A percentile compares a stretch with the other conserved stretches of the same genome.
Evolutionary conservation across 1,140 invertebrate species (phyloP).

Genomic region (Halesus radiatus): DNA sequence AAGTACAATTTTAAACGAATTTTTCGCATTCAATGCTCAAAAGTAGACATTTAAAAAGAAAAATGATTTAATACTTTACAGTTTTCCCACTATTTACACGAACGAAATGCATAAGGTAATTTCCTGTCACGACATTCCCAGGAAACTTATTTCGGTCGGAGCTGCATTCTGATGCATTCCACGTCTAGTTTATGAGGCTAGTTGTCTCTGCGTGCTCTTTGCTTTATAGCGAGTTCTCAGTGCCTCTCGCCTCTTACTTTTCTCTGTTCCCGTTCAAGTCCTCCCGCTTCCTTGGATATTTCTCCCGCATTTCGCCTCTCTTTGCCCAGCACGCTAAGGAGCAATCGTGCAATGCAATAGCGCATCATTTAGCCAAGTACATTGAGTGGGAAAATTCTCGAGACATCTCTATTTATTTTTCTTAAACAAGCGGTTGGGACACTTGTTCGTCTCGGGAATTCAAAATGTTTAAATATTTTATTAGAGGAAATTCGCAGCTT

Average conservation of each 20-base stretch:
- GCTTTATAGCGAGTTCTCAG: background rate
- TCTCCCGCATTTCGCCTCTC: background rate
- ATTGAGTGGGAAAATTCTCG: conserved; percentile 19
- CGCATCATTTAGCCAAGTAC: conserved; percentile 22
- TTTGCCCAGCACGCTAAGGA: conserved; percentile 11
- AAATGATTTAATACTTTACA: background rate
- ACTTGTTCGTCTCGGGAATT: background rate
- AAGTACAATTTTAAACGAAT: too few relatives aligned
- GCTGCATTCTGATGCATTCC: conserved; percentile 28
- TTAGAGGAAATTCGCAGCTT: background rate
- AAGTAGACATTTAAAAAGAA: background rate
- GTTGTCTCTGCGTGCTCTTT: conserved; percentile 24
- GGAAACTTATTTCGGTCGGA: conserved; percentile 1
- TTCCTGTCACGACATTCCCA: background rate
- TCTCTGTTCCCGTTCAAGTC: too few relatives aligned
- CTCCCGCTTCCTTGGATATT: conserved; percentile 16
- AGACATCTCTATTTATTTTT: background rate
- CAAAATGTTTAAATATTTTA: background rate
- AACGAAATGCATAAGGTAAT: conserved; percentile 3
- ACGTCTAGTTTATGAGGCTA: conserved; percentile 31
- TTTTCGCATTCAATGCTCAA: too few relatives aligned
- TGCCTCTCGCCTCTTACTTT: too few relatives aligned
- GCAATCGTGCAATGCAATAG: conserved; percentile 35
- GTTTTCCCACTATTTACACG: background rate
- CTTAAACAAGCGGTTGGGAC: background rate